A percentile compares a stretch with the other conserved stretches of the same genome.
Conservation (phyloP, 2,888 invertebrate species). For the Stomorhina lunata region DNA sequence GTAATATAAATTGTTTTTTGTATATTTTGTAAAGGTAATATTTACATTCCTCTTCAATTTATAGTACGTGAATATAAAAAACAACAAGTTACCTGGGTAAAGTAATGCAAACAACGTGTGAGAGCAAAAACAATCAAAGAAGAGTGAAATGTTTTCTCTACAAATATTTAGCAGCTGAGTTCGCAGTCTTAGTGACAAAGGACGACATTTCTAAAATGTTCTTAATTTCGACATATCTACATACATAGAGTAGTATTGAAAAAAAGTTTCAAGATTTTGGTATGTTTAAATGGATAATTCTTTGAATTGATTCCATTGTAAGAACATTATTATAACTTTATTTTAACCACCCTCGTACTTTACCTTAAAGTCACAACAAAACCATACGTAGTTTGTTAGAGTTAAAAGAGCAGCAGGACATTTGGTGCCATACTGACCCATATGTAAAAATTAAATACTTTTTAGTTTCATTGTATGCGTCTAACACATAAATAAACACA, state of each 20-base stretch:
- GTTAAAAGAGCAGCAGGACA: background rate
- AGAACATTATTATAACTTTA: too few relatives aligned
- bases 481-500: background rate
- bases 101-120: background rate
- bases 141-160: background rate
- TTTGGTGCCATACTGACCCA: conserved; percentile 30
- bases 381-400: background rate
- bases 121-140: background rate
- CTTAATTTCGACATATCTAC: too few relatives aligned
- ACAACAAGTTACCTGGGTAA: conserved; percentile 27
- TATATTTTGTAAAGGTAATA: background rate
- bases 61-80: background rate
- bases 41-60: conserved; percentile 44
- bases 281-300: too few relatives aligned
- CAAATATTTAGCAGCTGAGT: background rate
- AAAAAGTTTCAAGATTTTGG: too few relatives aligned
- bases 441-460: conserved; percentile 26
- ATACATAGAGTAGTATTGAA: too few relatives aligned
- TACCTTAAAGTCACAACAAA: background rate
- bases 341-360: background rate
- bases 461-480: background rate
- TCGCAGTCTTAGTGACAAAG: background rate
- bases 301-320: too few relatives aligned
- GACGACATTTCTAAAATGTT: background rate
- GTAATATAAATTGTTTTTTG: background rate